Evolutionary conservation across 1,140 invertebrate genomes (phyloP), one percentile per base, ranked within the genome.

Genomic region (Procambarus clarkii): DNA sequence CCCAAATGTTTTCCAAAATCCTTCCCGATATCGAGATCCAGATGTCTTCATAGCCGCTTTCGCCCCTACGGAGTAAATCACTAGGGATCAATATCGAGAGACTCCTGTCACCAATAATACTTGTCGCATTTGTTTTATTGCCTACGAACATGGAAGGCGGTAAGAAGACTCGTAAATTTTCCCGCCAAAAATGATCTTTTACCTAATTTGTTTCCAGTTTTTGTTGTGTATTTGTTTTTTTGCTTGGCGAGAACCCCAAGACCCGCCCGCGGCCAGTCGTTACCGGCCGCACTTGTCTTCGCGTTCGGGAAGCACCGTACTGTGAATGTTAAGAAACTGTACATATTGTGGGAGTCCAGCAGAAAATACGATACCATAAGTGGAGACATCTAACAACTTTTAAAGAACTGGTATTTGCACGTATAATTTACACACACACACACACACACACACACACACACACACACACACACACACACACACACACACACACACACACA

Each of bases 111-210:
- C 88, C 80, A 84, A 91, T 84, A 91, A 91, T 91, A 91, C 89
- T 91, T 86, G 89, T 91, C 89, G 89, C 89, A 91, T 91, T 91
- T 91, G 81, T 82, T 91, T 91, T 91, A 91, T 91, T 91, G 76
- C 89, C 74, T 69, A 86, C 71, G 82, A 91, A 91, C 89, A 91
- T 91, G 89, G 89, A 91, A 91, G 82, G 89, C 71, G 89, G 82
- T 91, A 91, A 91, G 86, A 91, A 85, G 76, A 78, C 81, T 91
- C 89, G 77, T 91, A 91, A 85, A 91, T 91, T 91, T 86, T 78
- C 89, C 89, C 83, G 89, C 89, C 89, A 91, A 91, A 91, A 91
- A 82, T 85, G 89, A 91, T 91, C 81, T 91, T 91, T 82, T 91
- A 91, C 89, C 89, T 91, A 82, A 91, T 91, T 91, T 91, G 89